Percentiles rank a stretch among this genome's conserved stretches.
Conservation (phyloP, 2,888 invertebrate species). For the Micoletzkya japonica region DNA sequence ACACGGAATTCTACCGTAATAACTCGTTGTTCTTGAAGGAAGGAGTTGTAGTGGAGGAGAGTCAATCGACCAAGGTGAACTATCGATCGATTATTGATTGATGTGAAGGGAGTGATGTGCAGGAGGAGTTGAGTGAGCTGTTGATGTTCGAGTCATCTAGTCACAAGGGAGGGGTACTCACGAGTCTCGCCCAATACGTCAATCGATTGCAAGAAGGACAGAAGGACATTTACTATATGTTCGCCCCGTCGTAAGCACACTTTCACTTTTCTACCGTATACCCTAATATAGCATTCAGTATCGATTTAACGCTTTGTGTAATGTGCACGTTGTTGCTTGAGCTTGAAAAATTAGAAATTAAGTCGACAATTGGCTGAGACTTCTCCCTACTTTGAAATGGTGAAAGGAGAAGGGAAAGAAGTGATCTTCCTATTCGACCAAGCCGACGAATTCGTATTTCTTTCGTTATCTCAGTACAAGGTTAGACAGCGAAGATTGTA, state of each 20-base stretch:
- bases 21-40: slow-evolving; percentile 92
- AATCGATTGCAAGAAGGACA: slow-evolving; percentile 78
- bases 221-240: slow-evolving; percentile 86
- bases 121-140: slow-evolving; percentile 88
- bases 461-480: slow-evolving; percentile 86
- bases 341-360: slow-evolving; percentile 44
- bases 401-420: slow-evolving; percentile 84
- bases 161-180: slow-evolving; percentile 61
- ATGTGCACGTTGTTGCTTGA: not conserved
- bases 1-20: slow-evolving; percentile 84
- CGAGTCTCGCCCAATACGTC: slow-evolving; percentile 79
- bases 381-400: slow-evolving; percentile 90
- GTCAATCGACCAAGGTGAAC: slow-evolving; percentile 79
- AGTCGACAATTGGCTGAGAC: slow-evolving; percentile 88
- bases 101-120: slow-evolving; percentile 21
- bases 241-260: slow-evolving; percentile 79
- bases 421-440: slow-evolving; percentile 93
- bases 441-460: slow-evolving; percentile 79
- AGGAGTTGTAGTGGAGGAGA: slow-evolving; percentile 84
- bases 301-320: no score
- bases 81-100: not conserved
- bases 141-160: slow-evolving; percentile 89
- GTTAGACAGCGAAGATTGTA: slow-evolving; percentile 62
- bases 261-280: not conserved
- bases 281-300: no score